Conservation (phyloP, 30 jellyfish, hydroid and myxozoan species). For the Clytia hemisphaerica region DNA sequence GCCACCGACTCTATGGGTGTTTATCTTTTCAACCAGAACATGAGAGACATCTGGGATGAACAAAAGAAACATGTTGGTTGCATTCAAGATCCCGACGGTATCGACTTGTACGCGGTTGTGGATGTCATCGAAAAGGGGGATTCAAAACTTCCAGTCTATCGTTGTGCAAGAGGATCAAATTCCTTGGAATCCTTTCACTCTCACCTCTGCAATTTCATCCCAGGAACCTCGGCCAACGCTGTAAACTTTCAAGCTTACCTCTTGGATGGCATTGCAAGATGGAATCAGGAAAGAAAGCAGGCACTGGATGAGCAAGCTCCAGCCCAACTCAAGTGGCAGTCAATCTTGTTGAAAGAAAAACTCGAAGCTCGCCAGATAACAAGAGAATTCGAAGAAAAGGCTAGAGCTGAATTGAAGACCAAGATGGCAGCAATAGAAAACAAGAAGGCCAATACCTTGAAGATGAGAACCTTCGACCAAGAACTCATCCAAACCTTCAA, state of each 20-base stretch:
- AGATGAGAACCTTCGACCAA: neutral
- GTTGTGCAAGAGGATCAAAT: slow-evolving; percentile 52
- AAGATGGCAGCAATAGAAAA: too few relatives aligned
- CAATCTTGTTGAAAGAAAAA: too few relatives aligned
- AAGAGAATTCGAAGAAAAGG: too few relatives aligned
- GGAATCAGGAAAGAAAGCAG: slow-evolving; percentile 16
- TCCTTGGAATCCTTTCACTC: slow-evolving; percentile 25
- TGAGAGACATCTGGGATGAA: slow-evolving; percentile 16
- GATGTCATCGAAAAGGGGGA: slow-evolving; percentile 27
- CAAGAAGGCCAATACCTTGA: too few relatives aligned
- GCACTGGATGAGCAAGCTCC: slow-evolving; percentile 22
- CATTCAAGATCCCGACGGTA: slow-evolving; percentile 42
- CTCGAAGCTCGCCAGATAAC: too few relatives aligned
- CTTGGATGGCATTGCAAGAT: slow-evolving; percentile 24
- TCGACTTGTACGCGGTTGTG: slow-evolving; percentile 25
- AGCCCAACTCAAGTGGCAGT: too few relatives aligned
- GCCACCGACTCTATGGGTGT: slow-evolving; percentile 49
- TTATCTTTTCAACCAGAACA: slow-evolving; percentile 26
- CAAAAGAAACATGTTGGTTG: slow-evolving; percentile 49
- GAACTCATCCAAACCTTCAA: neutral
- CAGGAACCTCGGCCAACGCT: slow-evolving; percentile 35
- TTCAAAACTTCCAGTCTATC: slow-evolving; percentile 25
- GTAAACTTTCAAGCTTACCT: slow-evolving; percentile 38
- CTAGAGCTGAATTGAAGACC: too few relatives aligned
- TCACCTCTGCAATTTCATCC: slow-evolving; percentile 11